Conservation (phyloP, 2,888 invertebrate genomes). For the Lithophane semibrunnea region DNA sequence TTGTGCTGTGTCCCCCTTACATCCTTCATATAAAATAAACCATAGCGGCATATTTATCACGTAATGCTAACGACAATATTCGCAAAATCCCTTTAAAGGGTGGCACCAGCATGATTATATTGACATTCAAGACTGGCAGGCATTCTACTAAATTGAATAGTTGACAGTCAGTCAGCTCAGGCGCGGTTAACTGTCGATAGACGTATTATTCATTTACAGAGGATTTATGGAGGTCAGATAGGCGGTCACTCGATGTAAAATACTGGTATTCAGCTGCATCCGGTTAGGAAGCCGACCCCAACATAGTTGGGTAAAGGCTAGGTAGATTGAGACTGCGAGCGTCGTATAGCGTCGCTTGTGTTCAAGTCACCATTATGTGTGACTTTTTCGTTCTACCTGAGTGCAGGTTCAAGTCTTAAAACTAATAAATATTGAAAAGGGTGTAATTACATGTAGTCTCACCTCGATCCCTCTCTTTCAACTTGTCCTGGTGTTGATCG, state of each 20-base stretch:
- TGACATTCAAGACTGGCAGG: background rate
- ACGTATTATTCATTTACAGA: background rate
- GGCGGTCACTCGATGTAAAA: no score
- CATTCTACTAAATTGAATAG: background rate
- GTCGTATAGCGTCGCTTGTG: background rate
- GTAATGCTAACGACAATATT: background rate
- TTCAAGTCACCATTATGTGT: background rate
- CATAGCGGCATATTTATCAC: background rate
- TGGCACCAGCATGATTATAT: background rate
- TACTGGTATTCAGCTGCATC: no score
- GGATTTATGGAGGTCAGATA: no score
- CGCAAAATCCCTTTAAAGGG: background rate
- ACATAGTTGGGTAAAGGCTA: no score
- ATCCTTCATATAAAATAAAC: background rate
- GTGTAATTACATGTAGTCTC: constrained; percentile 68
- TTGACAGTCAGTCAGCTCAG: background rate
- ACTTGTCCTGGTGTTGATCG: constrained; percentile 97
- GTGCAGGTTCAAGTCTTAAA: constrained; percentile 10
- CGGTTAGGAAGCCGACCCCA: no score
- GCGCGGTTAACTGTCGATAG: background rate
- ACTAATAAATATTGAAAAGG: constrained; percentile 52
- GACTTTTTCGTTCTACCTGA: background rate
- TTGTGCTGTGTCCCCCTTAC: background rate
- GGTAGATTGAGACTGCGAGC: no score
- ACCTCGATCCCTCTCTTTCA: constrained; percentile 96